Conservation (phyloP, 2,888 invertebrate genomes). For the Cryptocephalus moraei region DNA sequence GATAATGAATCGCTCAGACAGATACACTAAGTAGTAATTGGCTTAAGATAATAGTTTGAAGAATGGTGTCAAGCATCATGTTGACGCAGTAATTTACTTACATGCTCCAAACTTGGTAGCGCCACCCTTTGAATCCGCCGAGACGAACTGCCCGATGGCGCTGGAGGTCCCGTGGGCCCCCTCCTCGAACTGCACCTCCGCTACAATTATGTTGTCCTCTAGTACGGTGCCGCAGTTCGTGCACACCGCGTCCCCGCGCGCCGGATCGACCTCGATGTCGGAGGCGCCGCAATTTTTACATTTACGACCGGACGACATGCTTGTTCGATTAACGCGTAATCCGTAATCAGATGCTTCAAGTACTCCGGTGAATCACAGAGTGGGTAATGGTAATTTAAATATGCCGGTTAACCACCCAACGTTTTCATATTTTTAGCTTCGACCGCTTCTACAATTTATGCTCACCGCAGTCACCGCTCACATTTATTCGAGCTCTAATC, state of each 20-base stretch:
- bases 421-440: too few relatives aligned
- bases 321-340: not conserved
- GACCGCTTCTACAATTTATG: too few relatives aligned
- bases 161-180: slow-evolving; percentile 77
- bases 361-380: too few relatives aligned
- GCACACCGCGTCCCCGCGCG: slow-evolving; percentile 92
- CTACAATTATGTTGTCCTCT: slow-evolving; percentile 93
- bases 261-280: slow-evolving; percentile 90
- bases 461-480: too few relatives aligned
- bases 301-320: slow-evolving; percentile 56
- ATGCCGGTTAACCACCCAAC: too few relatives aligned
- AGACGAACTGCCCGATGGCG: slow-evolving; percentile 89
- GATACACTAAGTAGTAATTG: too few relatives aligned
- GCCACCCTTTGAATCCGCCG: slow-evolving; percentile 78
- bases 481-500: too few relatives aligned
- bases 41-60: too few relatives aligned
- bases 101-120: slow-evolving; percentile 70
- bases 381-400: too few relatives aligned
- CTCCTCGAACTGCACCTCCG: slow-evolving; percentile 94
- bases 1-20: slow-evolving; percentile 1
- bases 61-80: too few relatives aligned
- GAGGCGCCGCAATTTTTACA: slow-evolving; percentile 82
- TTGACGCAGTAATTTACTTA: slow-evolving; percentile 30
- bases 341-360: too few relatives aligned
- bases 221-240: slow-evolving; percentile 92